These are phyloP conservation scores for Charaxes varanes DNA, from an alignment of 1,140 invertebrate species.

Conservation along the genomic window DNA sequence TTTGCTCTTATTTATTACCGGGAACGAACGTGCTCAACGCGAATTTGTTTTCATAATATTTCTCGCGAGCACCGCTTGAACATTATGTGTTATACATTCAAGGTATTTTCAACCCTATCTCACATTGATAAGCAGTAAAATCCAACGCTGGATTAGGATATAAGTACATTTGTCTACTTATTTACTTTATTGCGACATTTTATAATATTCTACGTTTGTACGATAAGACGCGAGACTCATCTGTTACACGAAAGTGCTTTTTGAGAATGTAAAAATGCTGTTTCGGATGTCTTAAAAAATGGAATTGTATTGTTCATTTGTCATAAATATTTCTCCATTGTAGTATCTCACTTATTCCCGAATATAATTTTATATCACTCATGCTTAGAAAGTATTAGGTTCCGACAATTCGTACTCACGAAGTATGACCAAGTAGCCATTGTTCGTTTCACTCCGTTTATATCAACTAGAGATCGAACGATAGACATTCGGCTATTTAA, in stretches of 20 bases:
- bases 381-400: too few species aligned
- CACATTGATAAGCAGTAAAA: conserved; percentile 26
- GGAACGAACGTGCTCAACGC: conserved; percentile 66
- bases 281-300: conserved; percentile 1
- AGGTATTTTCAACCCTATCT: conserved; percentile 32
- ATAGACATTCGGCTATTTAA: too few species aligned
- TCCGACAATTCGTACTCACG: too few species aligned
- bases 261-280: conserved; percentile 33
- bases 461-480: too few species aligned
- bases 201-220: conserved; percentile 66
- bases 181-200: conserved; percentile 69
- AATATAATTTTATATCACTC: too few species aligned
- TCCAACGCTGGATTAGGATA: conserved; percentile 11
- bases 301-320: conserved; percentile 1
- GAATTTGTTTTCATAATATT: conserved; percentile 74
- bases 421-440: too few species aligned
- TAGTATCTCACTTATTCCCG: too few species aligned
- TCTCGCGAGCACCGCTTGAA: conserved; percentile 49
- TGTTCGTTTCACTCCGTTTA: too few species aligned
- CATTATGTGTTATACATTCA: conserved; percentile 38
- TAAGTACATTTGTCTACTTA: conserved; percentile 65
- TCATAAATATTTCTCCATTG: background rate
- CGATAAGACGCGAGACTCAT: conserved; percentile 59
- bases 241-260: conserved; percentile 48
- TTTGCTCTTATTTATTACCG: conserved; percentile 70